phyloP scores from a whole-genome alignment of 2,888 invertebrate species.

The Phaonia tiefii region DNA sequence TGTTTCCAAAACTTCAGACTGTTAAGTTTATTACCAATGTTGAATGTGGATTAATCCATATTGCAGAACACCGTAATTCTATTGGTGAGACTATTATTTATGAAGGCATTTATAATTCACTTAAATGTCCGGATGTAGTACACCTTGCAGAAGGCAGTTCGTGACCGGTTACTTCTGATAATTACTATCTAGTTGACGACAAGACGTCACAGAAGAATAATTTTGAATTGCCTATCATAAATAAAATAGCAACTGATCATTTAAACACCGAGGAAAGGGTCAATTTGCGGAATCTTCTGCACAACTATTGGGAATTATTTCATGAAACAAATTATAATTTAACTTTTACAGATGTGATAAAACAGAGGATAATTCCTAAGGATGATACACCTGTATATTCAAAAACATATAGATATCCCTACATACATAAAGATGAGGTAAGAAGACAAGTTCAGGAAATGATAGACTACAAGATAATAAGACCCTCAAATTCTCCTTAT shows the following conservation, averaged over 20 bases:
- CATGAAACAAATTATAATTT: too few species aligned
- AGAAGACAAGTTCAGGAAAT: conserved; percentile 11
- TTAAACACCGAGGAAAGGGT: too few species aligned
- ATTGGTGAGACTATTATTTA: not conserved
- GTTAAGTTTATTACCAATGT: conserved; percentile 7
- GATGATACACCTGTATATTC: conserved; percentile 11
- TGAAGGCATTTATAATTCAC: too few species aligned
- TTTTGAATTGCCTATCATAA: not conserved
- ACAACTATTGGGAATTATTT: too few species aligned
- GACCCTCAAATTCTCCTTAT: not conserved
- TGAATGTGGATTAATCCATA: conserved; percentile 16
- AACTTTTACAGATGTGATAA: too few species aligned
- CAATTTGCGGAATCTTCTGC: too few species aligned
- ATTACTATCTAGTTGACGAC: conserved; percentile 27
- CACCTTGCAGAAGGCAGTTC: conserved; percentile 12
- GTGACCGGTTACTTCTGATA: conserved; percentile 24
- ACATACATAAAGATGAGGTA: conserved; percentile 2
- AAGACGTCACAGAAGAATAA: not conserved
- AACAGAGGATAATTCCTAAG: not conserved
- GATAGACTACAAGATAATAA: not conserved
- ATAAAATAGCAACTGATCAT: too few species aligned
- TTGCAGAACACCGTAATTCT: conserved; percentile 29
- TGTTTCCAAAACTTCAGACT: not conserved
- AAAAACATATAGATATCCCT: conserved; percentile 3
- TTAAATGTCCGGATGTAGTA: conserved; percentile 23